phyloP scores from a whole-genome alignment of 2,888 invertebrate genomes.

The Clistopyga incitator region DNA sequence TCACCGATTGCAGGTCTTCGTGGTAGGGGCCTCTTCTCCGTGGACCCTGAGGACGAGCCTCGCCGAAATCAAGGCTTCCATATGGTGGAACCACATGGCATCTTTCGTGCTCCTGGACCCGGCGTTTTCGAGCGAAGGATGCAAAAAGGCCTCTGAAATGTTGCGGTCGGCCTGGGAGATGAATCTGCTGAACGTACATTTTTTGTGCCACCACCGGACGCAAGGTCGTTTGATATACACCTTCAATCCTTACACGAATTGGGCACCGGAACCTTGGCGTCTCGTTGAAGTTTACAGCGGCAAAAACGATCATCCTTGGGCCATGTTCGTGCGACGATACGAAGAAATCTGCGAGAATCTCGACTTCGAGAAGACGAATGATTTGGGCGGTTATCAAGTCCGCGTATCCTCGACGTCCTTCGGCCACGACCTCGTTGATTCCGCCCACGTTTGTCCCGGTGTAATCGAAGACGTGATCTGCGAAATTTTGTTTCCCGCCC shows the following conservation, averaged over 20 bases:
- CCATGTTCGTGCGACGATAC: constrained; percentile 17
- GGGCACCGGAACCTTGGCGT: constrained; percentile 62
- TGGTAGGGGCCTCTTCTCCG: constrained; percentile 8
- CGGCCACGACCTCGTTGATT: not conserved
- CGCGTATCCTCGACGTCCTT: not conserved
- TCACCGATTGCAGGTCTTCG: constrained; percentile 33
- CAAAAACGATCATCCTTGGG: constrained; percentile 35
- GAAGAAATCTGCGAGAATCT: constrained; percentile 17
- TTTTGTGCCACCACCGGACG: constrained; percentile 59
- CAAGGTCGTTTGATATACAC: constrained; percentile 61
- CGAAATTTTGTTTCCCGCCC: constrained; percentile 20
- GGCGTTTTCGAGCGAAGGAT: constrained; percentile 32
- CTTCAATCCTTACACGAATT: constrained; percentile 64
- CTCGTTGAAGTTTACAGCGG: constrained; percentile 16
- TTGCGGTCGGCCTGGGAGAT: constrained; percentile 64
- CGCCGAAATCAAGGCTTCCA: constrained; percentile 42
- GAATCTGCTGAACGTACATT: constrained; percentile 64
- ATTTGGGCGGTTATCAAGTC: constrained; percentile 47
- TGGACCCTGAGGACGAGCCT: not conserved
- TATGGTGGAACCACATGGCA: constrained; percentile 69
- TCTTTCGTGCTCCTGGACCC: constrained; percentile 60
- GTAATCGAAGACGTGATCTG: not conserved
- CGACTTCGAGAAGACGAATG: constrained; percentile 33
- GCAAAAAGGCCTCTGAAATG: constrained; percentile 58
- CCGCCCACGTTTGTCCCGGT: not conserved